Percentiles rank a stretch among this genome's conserved stretches.
Evolutionary conservation across 2,113 vertebrate genomes (phyloP).

Genomic region (Oreochromis niloticus): DNA sequence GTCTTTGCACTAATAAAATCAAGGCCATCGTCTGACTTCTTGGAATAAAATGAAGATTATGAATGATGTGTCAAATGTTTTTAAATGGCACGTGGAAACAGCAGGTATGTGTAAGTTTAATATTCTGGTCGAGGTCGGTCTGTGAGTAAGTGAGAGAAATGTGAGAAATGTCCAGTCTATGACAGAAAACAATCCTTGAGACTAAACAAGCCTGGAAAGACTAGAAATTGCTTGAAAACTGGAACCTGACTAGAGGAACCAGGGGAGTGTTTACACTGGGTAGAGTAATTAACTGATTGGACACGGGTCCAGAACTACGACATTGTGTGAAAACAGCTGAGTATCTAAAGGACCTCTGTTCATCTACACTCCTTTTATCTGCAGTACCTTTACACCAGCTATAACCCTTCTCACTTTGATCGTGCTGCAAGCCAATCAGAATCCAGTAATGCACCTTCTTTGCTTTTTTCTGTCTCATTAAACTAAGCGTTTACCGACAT

Average conservation of each 20-base stretch:
- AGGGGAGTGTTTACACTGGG: background rate
- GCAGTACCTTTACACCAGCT: background rate
- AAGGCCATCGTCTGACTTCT: background rate
- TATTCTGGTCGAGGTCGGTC: background rate
- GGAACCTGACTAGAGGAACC: background rate
- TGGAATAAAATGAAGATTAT: background rate
- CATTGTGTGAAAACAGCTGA: background rate
- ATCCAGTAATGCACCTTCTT: background rate
- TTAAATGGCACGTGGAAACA: accelerated
- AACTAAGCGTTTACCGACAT: background rate
- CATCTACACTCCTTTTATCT: background rate
- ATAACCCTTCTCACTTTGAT: background rate
- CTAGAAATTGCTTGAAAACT: background rate
- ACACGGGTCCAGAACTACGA: background rate
- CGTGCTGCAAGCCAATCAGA: background rate
- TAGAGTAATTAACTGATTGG: background rate
- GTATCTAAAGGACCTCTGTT: background rate
- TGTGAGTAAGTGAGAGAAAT: background rate
- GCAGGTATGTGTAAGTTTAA: accelerated
- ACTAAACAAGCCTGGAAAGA: background rate
- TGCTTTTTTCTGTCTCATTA: background rate
- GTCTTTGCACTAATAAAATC: background rate
- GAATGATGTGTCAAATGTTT: background rate
- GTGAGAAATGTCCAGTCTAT: background rate
- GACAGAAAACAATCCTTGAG: background rate